These are phyloP conservation scores for Yasuhikotakia modesta DNA, from an alignment of 2,797 vertebrate genomes.

Conservation along the genomic window DNA sequence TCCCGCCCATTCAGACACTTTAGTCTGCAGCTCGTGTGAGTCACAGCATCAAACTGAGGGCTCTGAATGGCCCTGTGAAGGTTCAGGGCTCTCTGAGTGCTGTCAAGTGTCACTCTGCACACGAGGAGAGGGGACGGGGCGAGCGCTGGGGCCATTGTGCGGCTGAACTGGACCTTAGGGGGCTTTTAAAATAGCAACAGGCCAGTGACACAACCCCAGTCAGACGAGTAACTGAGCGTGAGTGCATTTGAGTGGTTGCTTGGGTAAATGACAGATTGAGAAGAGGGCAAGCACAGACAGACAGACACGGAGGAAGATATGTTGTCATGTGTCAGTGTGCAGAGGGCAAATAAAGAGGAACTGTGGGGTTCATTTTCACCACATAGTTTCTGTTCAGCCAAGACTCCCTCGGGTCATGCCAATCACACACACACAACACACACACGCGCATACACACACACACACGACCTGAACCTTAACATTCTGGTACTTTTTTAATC, in stretches of 20 bases:
- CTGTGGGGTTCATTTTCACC: constrained; percentile 53
- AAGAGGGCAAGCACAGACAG: constrained; percentile 33
- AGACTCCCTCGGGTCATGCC: constrained; percentile 55
- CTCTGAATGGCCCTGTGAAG: constrained; percentile 29
- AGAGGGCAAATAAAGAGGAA: constrained; percentile 50
- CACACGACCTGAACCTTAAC: too few species aligned
- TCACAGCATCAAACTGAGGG: constrained; percentile 27
- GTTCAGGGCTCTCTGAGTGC: constrained; percentile 23
- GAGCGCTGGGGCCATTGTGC: constrained; percentile 32
- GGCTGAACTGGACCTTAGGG: constrained; percentile 16
- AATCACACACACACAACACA: too few species aligned
- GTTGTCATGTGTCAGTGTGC: constrained; percentile 53
- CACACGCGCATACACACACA: too few species aligned
- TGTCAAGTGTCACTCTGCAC: constrained; percentile 37
- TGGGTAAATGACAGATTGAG: constrained; percentile 48
- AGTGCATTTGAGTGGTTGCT: constrained; percentile 39
- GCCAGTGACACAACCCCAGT: too few species aligned
- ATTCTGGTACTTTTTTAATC: too few species aligned
- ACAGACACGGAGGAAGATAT: constrained; percentile 35
- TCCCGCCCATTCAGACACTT: too few species aligned
- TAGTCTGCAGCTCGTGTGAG: constrained; percentile 39
- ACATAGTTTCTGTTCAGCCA: constrained; percentile 52
- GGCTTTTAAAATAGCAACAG: constrained; percentile 35
- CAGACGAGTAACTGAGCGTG: neutral
- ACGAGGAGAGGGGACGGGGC: constrained; percentile 23